Evolutionary conservation across 2,113 vertebrate species (phyloP).

Genomic region (Hiodon alosoides): DNA sequence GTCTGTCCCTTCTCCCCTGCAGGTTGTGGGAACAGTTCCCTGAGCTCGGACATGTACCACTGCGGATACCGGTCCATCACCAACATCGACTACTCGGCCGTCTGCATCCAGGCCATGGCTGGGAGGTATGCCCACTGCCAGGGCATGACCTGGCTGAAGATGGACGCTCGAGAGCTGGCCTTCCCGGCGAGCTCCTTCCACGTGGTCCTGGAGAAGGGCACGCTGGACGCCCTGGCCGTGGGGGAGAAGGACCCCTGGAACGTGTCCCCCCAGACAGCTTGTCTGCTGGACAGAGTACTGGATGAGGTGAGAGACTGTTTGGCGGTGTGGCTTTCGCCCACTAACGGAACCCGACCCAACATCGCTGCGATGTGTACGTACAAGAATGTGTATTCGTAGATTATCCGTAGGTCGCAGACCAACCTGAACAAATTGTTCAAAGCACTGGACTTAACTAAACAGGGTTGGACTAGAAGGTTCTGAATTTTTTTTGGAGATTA

Average conservation of each 20-base stretch:
- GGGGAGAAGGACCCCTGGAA: conserved; percentile 78
- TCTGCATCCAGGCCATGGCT: conserved; percentile 76
- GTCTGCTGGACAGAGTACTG: conserved; percentile 67
- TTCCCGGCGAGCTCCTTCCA: conserved; percentile 72
- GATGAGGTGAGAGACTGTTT: conserved; percentile 66
- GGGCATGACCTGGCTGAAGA: conserved; percentile 76
- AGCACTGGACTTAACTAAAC: no score
- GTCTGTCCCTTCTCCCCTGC: conserved; percentile 16
- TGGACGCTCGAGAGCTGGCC: conserved; percentile 72
- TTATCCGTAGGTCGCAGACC: no score
- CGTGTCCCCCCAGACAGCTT: conserved; percentile 53
- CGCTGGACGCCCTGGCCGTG: conserved; percentile 79
- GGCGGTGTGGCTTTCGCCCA: neutral
- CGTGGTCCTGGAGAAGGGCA: conserved; percentile 84
- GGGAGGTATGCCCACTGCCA: conserved; percentile 58
- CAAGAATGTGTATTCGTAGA: no score
- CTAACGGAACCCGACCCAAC: neutral
- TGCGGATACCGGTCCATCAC: conserved; percentile 73
- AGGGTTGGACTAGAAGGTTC: no score
- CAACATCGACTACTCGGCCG: conserved; percentile 84
- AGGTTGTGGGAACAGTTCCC: conserved; percentile 89
- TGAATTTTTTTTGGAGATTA: no score
- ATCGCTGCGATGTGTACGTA: no score
- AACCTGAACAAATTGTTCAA: no score
- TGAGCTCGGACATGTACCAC: conserved; percentile 73